Conservation (phyloP, 2,888 invertebrate species). For the Cheilosia vernalis region DNA sequence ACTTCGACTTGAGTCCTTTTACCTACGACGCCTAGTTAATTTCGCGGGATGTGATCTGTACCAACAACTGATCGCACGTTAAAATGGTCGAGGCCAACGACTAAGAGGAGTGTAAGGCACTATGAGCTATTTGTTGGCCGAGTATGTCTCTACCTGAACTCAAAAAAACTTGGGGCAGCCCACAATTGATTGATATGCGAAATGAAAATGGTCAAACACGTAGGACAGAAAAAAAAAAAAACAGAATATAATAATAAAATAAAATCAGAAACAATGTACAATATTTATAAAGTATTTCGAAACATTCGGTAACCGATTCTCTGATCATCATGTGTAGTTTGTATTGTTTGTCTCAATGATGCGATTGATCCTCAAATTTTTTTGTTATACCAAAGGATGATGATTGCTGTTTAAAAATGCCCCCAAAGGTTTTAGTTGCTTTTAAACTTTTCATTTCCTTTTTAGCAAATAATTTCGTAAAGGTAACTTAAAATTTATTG, state of each 20-base stretch:
- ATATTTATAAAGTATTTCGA: constrained; percentile 22
- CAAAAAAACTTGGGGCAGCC: too few species aligned
- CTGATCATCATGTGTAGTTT: constrained; percentile 36
- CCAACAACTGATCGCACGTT: too few species aligned
- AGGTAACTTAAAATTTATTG: constrained; percentile 31
- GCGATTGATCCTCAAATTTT: constrained; percentile 62
- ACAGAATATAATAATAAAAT: background rate
- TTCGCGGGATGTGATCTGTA: too few species aligned
- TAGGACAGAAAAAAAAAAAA: background rate
- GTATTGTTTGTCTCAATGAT: constrained; percentile 32
- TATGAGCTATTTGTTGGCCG: too few species aligned
- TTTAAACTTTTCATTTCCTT: constrained; percentile 55
- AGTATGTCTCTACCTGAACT: too few species aligned
- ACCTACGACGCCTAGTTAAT: too few species aligned
- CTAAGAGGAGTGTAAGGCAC: too few species aligned
- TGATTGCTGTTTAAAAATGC: constrained; percentile 69
- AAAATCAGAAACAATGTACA: background rate
- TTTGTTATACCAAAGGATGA: constrained; percentile 71
- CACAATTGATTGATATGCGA: too few species aligned
- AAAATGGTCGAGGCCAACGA: too few species aligned
- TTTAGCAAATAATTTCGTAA: constrained; percentile 59
- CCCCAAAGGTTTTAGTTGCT: constrained; percentile 67
- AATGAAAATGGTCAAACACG: too few species aligned
- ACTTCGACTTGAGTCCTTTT: too few species aligned
- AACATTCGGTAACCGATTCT: constrained; percentile 24